Evolutionary conservation across 2,888 invertebrate species (phyloP).

Genomic region (Erpobdella octoculata): DNA sequence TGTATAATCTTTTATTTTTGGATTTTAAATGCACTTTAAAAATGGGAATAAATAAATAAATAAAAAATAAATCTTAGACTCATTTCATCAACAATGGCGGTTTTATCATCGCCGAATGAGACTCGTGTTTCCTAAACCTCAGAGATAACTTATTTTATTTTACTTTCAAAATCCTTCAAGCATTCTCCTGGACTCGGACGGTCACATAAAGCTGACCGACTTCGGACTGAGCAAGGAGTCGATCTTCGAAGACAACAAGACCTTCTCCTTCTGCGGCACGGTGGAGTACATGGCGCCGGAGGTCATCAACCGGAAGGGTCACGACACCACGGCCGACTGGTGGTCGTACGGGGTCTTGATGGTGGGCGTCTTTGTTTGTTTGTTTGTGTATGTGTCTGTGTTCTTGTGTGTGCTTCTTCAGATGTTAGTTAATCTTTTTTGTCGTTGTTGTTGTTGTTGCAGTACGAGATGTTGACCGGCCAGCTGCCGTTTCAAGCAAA

Average conservation of each 20-base stretch:
- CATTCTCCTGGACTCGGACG: slow-evolving; percentile 82
- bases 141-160: slow-evolving; percentile 18
- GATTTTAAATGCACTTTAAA: too few species aligned
- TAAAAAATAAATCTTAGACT: too few species aligned
- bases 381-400: background rate
- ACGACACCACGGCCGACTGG: slow-evolving; percentile 97
- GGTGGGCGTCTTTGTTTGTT: slow-evolving; percentile 57
- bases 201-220: slow-evolving; percentile 95
- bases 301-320: slow-evolving; percentile 80
- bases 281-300: slow-evolving; percentile 83
- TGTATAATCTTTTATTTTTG: too few species aligned
- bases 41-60: too few species aligned
- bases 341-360: slow-evolving; percentile 97
- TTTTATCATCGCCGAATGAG: background rate
- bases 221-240: slow-evolving; percentile 96
- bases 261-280: slow-evolving; percentile 92
- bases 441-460: slow-evolving; percentile 31
- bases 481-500: slow-evolving; percentile 91
- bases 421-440: background rate
- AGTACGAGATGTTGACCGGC: slow-evolving; percentile 98
- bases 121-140: too few species aligned
- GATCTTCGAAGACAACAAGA: slow-evolving; percentile 67
- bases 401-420: background rate
- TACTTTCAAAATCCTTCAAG: slow-evolving; percentile 54
- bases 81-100: background rate